phyloP scores from a whole-genome alignment of 2,797 vertebrate species.

The Pipistrellus kuhlii region DNA sequence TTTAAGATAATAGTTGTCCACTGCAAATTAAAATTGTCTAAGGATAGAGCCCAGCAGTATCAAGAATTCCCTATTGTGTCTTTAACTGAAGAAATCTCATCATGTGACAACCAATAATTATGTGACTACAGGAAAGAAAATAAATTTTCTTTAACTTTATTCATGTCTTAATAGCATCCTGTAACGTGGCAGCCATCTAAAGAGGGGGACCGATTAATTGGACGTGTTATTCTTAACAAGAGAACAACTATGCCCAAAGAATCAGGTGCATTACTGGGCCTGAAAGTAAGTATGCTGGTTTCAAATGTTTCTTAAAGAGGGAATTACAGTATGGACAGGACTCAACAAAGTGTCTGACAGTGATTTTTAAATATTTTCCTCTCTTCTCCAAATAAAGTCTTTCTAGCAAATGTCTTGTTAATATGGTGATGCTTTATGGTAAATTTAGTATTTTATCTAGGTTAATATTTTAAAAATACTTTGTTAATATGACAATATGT shows the following conservation, averaged over 20 bases:
- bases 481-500: not conserved
- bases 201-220: slow-evolving; percentile 98
- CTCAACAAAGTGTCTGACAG: not conserved
- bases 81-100: not conserved
- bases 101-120: not conserved
- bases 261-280: slow-evolving; percentile 95
- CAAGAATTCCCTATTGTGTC: not conserved
- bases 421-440: not conserved
- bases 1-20: not conserved
- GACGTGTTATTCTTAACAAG: slow-evolving; percentile 98
- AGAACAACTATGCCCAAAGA: slow-evolving; percentile 97
- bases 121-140: not conserved
- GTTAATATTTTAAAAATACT: slow-evolving; percentile 1
- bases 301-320: not conserved
- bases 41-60: not conserved
- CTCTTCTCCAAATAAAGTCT: not conserved
- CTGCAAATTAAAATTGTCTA: not conserved
- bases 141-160: slow-evolving; percentile 48
- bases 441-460: slow-evolving; percentile 23
- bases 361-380: not conserved
- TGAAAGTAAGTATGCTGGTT: slow-evolving; percentile 92
- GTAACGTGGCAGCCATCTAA: slow-evolving; percentile 99
- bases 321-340: not conserved
- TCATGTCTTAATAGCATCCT: slow-evolving; percentile 91
- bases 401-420: not conserved